Conservation (phyloP, 2,113 vertebrate genomes). For the Columba livia region DNA sequence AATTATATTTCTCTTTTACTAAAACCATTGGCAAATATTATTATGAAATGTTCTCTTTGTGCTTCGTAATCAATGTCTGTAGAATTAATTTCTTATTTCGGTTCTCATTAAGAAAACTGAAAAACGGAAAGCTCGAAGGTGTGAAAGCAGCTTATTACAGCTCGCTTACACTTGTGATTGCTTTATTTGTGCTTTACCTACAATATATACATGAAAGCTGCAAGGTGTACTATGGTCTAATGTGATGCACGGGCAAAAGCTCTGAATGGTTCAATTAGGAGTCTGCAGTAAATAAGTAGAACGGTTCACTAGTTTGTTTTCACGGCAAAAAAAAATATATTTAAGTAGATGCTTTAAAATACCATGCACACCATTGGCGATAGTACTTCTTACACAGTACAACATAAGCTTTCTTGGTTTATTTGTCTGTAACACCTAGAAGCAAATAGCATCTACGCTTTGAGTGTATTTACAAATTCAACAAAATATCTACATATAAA, state of each 20-base stretch:
- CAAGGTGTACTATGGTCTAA: not conserved
- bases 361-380: constrained; percentile 79
- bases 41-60: constrained; percentile 61
- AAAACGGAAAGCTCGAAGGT: constrained; percentile 35
- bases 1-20: constrained; percentile 28
- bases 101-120: constrained; percentile 17
- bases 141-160: not conserved
- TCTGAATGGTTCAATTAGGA: constrained; percentile 41
- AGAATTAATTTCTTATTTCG: not conserved
- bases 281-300: constrained; percentile 37
- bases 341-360: constrained; percentile 79
- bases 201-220: constrained; percentile 19
- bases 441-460: constrained; percentile 81
- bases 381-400: constrained; percentile 82
- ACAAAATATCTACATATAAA: constrained; percentile 93
- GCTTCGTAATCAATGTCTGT: constrained; percentile 51
- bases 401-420: constrained; percentile 73
- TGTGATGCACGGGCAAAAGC: constrained; percentile 38
- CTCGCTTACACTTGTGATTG: not conserved
- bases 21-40: constrained; percentile 28
- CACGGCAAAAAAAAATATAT: constrained; percentile 79
- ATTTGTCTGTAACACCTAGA: constrained; percentile 75
- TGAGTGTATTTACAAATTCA: constrained; percentile 93
- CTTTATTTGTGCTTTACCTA: constrained; percentile 65
- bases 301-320: constrained; percentile 64